Evolutionary conservation across 2,888 invertebrate genomes (phyloP).

Genomic region (Orthosia incerta): DNA sequence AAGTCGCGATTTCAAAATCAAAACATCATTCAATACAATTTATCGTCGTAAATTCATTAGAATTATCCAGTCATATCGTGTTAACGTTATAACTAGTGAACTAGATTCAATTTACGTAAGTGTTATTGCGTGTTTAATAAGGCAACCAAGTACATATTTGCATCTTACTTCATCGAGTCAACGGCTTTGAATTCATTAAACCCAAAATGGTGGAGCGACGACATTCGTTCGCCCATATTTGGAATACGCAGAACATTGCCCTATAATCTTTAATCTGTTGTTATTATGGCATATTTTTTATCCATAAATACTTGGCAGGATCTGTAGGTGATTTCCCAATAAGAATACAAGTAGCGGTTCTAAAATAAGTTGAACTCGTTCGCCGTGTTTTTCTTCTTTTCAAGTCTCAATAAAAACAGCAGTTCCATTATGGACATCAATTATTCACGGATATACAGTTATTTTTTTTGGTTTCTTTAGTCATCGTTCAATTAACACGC

Average conservation of each 20-base stretch:
- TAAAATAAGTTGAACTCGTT: slow-evolving; percentile 39
- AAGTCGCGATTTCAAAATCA: background rate
- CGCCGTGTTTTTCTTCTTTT: slow-evolving; percentile 34
- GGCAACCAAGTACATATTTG: slow-evolving; percentile 61
- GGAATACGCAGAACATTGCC: slow-evolving; percentile 74
- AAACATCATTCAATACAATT: background rate
- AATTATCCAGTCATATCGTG: slow-evolving; percentile 50
- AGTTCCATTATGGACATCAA: slow-evolving; percentile 33
- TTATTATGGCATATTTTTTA: slow-evolving; percentile 63
- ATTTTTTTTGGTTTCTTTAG: slow-evolving; percentile 13
- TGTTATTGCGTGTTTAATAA: slow-evolving; percentile 64
- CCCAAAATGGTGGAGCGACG: slow-evolving; percentile 71
- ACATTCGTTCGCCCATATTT: slow-evolving; percentile 74
- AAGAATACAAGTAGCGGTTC: slow-evolving; percentile 49
- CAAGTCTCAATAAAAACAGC: slow-evolving; percentile 35
- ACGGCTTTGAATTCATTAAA: slow-evolving; percentile 74
- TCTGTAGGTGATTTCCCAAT: slow-evolving; percentile 52
- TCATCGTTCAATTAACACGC: slow-evolving; percentile 39
- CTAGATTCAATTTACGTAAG: slow-evolving; percentile 66
- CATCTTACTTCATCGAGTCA: slow-evolving; percentile 68
- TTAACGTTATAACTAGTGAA: slow-evolving; percentile 62
- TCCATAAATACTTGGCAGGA: slow-evolving; percentile 53
- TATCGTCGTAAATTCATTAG: slow-evolving; percentile 33
- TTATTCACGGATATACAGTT: slow-evolving; percentile 37
- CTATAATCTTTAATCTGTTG: slow-evolving; percentile 75